A percentile compares a stretch with the other conserved stretches of the same genome.
Evolutionary conservation across 2,113 vertebrate species (phyloP).

Genomic region (Potamarius usumacintae): DNA sequence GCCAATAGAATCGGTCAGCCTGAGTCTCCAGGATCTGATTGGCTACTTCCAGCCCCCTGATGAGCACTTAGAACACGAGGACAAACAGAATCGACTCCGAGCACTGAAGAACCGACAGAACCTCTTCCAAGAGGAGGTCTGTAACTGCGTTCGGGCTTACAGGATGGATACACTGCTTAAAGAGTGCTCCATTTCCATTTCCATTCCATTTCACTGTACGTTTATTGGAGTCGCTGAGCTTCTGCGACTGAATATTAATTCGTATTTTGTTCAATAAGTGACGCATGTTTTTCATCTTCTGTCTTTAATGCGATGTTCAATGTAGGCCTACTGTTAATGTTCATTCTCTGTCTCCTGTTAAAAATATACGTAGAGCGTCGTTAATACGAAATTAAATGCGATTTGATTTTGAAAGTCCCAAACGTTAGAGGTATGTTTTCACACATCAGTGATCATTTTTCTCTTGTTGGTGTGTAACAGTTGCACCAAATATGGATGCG

Average conservation of each 20-base stretch:
- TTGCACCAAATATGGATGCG: too few species aligned
- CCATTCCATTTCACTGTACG: background rate
- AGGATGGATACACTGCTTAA: background rate
- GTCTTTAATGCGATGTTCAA: background rate
- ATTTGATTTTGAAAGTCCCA: background rate
- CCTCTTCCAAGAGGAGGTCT: slow-evolving; percentile 92
- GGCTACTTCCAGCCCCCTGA: slow-evolving; percentile 94
- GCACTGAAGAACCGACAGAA: slow-evolving; percentile 95
- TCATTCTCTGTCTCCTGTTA: background rate
- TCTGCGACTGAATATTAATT: background rate
- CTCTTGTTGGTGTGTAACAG: background rate
- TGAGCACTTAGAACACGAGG: slow-evolving; percentile 92
- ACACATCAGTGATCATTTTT: background rate
- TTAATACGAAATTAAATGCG: background rate
- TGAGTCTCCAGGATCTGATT: slow-evolving; percentile 91
- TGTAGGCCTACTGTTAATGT: background rate
- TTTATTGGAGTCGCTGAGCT: background rate
- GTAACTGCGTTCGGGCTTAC: background rate
- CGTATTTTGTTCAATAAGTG: background rate
- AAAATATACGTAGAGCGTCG: background rate
- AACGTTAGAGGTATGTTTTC: background rate
- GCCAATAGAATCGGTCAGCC: slow-evolving; percentile 89
- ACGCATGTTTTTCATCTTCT: background rate
- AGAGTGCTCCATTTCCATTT: background rate
- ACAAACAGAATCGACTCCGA: slow-evolving; percentile 90